Base-by-base conservation (phyloP, 2,797 vertebrate genomes). In the Sphenodon punctatus region DNA sequence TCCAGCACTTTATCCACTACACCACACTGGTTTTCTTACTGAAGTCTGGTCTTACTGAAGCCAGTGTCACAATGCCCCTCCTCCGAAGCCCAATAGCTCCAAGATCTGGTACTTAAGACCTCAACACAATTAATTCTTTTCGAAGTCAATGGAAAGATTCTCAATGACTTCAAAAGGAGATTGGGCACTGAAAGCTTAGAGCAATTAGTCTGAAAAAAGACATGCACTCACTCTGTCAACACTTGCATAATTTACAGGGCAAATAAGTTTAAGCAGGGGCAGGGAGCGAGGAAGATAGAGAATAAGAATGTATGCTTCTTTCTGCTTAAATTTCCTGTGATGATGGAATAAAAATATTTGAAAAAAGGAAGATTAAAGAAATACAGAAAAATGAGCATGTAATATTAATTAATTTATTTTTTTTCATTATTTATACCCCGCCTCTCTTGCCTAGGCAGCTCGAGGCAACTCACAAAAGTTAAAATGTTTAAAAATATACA, bases 301-400 rank as follows among this genome's bases (percentile, higher is more conserved):
- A 53, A 42, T 25, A 58, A 14, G 49, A 77, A 39, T 11, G 25
- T 55, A 59, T 70, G 65, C 42, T 14, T 25, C n/a, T 80, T 42
- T 22, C 30, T 32, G 1, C 0, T 0, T 19, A 22, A 69, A 23
- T 79, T 84, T 88, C 72, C 36, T 87, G 87, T 76, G 49, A 55
- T 61, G 30, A 36, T 73, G 12, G 34, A 90, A 73, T 82, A 78
- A 84, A 88, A 84, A 12, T 22, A 34, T 53, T 75, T n/a, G 16
- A 82, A 51, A 82, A 88, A 87, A 39, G 53, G 61, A 63, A 38
- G 49, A 63, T 67, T 77, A 70, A 41, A 75, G 79, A 48, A 73
- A 25, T 23, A 51, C 41, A 41, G 32, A 17, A 79, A 69, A n/a
- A n/a, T n/a, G n/a, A n/a, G n/a, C n/a, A n/a, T n/a, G n/a, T n/a